These are phyloP conservation scores for Stictocephala bisonia DNA, from an alignment of 2,888 invertebrate species.

Conservation along the genomic window DNA sequence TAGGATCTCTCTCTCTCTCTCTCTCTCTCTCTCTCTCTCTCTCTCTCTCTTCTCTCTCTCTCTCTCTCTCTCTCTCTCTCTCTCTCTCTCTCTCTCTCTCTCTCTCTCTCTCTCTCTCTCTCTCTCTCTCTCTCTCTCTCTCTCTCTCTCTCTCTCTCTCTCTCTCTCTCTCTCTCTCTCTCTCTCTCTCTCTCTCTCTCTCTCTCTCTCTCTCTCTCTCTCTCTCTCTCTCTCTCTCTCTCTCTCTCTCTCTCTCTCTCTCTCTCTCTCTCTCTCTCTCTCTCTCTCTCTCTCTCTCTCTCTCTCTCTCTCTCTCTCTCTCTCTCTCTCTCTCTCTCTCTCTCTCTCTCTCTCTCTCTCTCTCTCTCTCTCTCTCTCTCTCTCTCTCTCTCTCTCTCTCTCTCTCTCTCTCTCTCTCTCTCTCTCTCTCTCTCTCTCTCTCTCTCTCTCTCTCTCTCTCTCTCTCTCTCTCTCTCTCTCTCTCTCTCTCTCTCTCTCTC, in stretches of 20 bases:
- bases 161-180: neutral
- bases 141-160: neutral
- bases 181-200: neutral
- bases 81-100: neutral
- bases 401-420: neutral
- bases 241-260: neutral
- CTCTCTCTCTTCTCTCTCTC: neutral
- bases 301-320: neutral
- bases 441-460: neutral
- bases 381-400: neutral
- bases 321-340: neutral
- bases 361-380: neutral
- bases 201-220: neutral
- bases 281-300: neutral
- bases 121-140: neutral
- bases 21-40: neutral
- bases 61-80: neutral
- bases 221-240: neutral
- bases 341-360: neutral
- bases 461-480: neutral
- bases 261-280: neutral
- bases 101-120: neutral
- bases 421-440: neutral
- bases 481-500: neutral
- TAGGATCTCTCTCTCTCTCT: neutral